Conservation (phyloP, 35 echinoderm and acorn worm genomes). For the Heliocidaris tuberculata region DNA sequence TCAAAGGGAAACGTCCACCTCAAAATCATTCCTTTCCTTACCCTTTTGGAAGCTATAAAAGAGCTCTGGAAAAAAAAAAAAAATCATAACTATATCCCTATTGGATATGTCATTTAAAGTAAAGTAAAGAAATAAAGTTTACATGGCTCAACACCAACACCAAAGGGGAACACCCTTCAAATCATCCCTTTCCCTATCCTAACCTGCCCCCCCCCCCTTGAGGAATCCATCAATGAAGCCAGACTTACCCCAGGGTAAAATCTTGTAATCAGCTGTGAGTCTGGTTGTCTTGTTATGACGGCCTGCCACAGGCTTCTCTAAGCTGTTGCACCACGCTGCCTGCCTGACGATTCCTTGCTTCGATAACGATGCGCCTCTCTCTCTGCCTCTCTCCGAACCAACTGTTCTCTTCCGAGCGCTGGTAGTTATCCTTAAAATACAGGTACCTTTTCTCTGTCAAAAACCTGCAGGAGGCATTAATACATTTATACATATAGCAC, state of each 20-base stretch:
- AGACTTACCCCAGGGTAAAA: background rate
- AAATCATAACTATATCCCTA: no score
- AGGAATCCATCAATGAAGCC: background rate
- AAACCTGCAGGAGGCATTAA: background rate
- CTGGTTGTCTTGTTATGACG: slow-evolving; percentile 2
- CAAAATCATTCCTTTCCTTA: no score
- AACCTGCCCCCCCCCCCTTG: background rate
- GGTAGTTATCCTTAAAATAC: background rate
- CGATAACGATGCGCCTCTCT: background rate
- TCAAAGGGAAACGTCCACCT: no score
- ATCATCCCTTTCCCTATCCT: no score
- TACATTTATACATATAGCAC: background rate
- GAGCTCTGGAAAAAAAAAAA: no score
- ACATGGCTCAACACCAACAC: no score
- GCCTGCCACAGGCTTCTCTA: background rate
- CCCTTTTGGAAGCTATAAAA: background rate
- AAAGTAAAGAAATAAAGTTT: no score
- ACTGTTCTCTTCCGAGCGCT: background rate
- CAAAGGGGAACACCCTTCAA: no score
- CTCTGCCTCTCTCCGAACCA: background rate
- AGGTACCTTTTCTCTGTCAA: background rate
- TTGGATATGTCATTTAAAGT: no score
- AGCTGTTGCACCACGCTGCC: background rate
- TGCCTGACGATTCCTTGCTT: background rate
- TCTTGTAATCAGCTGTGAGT: slow-evolving; percentile 12